phyloP scores from a whole-genome alignment of 53 echinoderm and acorn worm species.

The Echinometra lucunter region DNA sequence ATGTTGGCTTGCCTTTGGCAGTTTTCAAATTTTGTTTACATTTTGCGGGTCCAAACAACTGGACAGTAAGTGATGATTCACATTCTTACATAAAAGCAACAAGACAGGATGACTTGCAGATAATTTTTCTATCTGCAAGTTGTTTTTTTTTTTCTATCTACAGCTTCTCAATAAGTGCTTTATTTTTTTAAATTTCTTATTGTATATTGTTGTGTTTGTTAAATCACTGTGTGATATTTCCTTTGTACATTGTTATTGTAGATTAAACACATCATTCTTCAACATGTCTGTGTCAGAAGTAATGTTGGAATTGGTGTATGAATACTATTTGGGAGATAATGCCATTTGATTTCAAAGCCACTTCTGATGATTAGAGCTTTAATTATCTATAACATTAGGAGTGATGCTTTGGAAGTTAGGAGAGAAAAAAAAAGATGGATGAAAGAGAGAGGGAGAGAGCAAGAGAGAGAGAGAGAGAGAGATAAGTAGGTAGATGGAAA shows the following conservation, averaged over 20 bases:
- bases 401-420: background rate
- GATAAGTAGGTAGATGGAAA: background rate
- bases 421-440: background rate
- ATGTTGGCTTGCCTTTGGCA: no score
- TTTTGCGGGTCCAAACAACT: no score
- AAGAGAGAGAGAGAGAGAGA: background rate
- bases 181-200: no score
- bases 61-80: no score
- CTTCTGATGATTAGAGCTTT: background rate
- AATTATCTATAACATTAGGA: background rate
- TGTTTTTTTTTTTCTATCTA: no score
- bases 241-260: background rate
- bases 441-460: background rate
- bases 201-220: no score
- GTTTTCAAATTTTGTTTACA: no score
- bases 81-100: no score
- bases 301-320: background rate
- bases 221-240: background rate
- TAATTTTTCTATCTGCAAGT: no score
- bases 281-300: background rate
- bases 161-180: no score
- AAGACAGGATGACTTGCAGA: no score
- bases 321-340: background rate
- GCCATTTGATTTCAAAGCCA: background rate
- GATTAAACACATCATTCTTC: slow-evolving; percentile 17